Percentiles rank a stretch among this genome's conserved stretches.
These are phyloP conservation scores for Liposcelis brunnea DNA, from an alignment of 2,888 invertebrate species.

Conservation along the genomic window DNA sequence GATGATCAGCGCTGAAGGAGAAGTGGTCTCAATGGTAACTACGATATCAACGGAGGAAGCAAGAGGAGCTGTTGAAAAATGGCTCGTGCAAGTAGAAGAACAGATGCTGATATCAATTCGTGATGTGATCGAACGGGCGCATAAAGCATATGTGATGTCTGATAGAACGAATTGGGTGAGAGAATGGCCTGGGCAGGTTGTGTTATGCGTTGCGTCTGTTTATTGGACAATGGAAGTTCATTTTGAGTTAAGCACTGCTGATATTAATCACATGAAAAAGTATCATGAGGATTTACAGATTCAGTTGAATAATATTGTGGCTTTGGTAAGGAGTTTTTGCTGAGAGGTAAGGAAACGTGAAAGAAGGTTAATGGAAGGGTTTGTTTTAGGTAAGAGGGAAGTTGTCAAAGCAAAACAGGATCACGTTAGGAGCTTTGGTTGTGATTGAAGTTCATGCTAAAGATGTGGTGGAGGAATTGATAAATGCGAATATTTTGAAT, in stretches of 20 bases:
- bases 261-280: slow-evolving; percentile 34
- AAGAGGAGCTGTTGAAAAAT: slow-evolving; percentile 69
- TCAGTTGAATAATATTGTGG: slow-evolving; percentile 57
- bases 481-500: slow-evolving; percentile 42
- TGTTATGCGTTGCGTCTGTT: slow-evolving; percentile 60
- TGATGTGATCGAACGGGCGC: slow-evolving; percentile 47
- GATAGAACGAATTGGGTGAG: slow-evolving; percentile 50
- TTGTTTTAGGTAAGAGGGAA: slow-evolving; percentile 32
- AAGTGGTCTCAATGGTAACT: slow-evolving; percentile 45
- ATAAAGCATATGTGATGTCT: slow-evolving; percentile 40
- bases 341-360: neutral
- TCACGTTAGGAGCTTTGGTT: slow-evolving; percentile 64
- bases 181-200: slow-evolving; percentile 69
- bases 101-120: slow-evolving; percentile 59
- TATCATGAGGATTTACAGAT: slow-evolving; percentile 32
- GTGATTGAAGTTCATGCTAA: slow-evolving; percentile 74
- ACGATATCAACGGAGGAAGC: slow-evolving; percentile 50
- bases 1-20: slow-evolving; percentile 61
- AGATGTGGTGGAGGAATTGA: slow-evolving; percentile 54
- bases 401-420: slow-evolving; percentile 49
- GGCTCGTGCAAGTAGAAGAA: slow-evolving; percentile 65
- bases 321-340: slow-evolving; percentile 39
- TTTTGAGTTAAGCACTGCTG: slow-evolving; percentile 40
- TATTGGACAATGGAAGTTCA: slow-evolving; percentile 71
- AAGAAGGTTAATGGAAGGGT: too few relatives aligned